A percentile compares a stretch with the other conserved stretches of the same genome.
Conservation (phyloP, 2,888 invertebrate genomes). For the Perdita meconis region DNA sequence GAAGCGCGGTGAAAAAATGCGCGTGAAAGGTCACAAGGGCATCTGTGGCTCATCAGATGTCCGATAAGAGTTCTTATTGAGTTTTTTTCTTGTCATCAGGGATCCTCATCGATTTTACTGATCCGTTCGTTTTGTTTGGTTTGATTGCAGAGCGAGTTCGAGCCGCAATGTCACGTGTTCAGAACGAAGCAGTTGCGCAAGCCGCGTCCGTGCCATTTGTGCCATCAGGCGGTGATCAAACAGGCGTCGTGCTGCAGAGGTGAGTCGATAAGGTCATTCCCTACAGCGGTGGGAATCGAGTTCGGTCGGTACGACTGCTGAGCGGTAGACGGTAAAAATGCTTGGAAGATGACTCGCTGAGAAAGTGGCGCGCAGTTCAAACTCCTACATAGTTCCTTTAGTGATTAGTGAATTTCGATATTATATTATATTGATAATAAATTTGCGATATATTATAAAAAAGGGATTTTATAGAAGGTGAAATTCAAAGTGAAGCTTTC, state of each 20-base stretch:
- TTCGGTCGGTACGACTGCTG: conserved; percentile 55
- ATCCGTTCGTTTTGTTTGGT: conserved; percentile 56
- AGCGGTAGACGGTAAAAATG: conserved; percentile 61
- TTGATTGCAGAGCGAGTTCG: conserved; percentile 88
- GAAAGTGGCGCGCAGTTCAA: conserved; percentile 15
- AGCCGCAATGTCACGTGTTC: conserved; percentile 89
- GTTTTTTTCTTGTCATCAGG: background rate
- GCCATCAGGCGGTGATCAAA: conserved; percentile 91
- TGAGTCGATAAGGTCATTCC: conserved; percentile 82
- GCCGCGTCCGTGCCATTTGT: conserved; percentile 91
- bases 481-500: no score
- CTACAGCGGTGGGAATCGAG: conserved; percentile 26
- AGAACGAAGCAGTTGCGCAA: conserved; percentile 91
- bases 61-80: background rate
- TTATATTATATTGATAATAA: no score
- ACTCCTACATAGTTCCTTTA: no score
- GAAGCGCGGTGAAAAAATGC: conserved; percentile 38
- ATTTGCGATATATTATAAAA: no score
- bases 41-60: background rate
- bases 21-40: conserved; percentile 22
- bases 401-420: no score
- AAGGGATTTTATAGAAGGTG: no score
- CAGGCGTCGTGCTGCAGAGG: conserved; percentile 92
- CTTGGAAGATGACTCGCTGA: background rate
- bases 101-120: conserved; percentile 36